Evolutionary conservation across 92 coral and sea anemone genomes (phyloP), one percentile per base, ranked within the genome.

Genomic region (Pocillopora grandis): DNA sequence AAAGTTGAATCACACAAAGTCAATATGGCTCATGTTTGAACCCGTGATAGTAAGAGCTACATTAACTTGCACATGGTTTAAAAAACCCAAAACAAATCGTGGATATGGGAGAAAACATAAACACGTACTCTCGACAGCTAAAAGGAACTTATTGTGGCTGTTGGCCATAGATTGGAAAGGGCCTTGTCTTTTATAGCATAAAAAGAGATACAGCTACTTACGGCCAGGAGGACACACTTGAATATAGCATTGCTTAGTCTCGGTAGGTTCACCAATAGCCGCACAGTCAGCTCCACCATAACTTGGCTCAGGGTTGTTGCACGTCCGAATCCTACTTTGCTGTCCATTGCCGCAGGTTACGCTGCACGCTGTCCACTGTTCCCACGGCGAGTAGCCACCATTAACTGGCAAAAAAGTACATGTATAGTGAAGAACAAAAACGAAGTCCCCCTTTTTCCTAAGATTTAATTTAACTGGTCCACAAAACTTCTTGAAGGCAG

Each of bases 351-450:
- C 98, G 48, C 98, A 95, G 7, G 92, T 62, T 11, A 89, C 95
- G 20, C 95, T 94, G 78, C 98, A 95, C 18, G 76, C n/a, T 0
- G 90, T 80, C 98, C 98, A 95, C 6, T 82, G 81, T 8, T 88
- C 76, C 98, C 98, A 95, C 2, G 73, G 62, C 1, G 95, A 94
- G 86, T 95, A 95, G 5, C 98, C 98, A 64, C 98, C 98, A 42
- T 88, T 84, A 5, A 95, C 98, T 95, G 66, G 21, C 37, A 7
- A 17, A 31, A 14, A 66, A 52, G 63, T 20, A 9, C 16, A 68
- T 52, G 31, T 66, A 66, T 0, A 12, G 8, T 12, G 37, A 12
- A 66, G 3, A 42, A 42, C 52, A 42, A 42, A 42, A 7, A 42
- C 52, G 8, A 42, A 42, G 52, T 42, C 52, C 52, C 52, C 0